phyloP scores from a whole-genome alignment of 1,140 invertebrate genomes.

The Meteorus sp. region DNA sequence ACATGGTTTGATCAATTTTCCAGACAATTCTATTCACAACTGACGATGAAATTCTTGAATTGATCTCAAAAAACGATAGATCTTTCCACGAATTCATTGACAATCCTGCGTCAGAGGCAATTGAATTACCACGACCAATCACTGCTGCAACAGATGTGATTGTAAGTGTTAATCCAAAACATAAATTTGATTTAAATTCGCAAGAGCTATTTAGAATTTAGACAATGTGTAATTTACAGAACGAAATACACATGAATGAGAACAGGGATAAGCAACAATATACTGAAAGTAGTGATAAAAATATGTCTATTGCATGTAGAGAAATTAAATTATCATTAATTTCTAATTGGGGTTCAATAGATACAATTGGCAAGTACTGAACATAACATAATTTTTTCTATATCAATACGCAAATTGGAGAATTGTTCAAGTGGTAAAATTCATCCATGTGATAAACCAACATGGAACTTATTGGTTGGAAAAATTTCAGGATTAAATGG shows the following conservation, averaged over 20 bases:
- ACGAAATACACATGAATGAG: constrained; percentile 11
- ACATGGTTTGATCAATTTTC: constrained; percentile 37
- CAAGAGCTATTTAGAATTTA: not conserved
- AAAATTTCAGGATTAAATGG: constrained; percentile 59
- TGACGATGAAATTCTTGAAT: constrained; percentile 72
- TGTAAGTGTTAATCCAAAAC: constrained; percentile 20
- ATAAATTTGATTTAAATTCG: not conserved
- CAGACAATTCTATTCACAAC: constrained; percentile 84
- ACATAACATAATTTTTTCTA: not conserved
- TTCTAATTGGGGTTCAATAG: constrained; percentile 64
- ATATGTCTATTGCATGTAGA: constrained; percentile 50
- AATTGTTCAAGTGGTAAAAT: no score
- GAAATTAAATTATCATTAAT: constrained; percentile 60
- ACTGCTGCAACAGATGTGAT: constrained; percentile 58
- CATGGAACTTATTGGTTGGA: no score
- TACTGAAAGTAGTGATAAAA: constrained; percentile 45
- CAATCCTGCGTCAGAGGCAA: constrained; percentile 35
- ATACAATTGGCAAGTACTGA: constrained; percentile 55
- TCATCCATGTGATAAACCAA: no score
- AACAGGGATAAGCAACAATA: constrained; percentile 15
- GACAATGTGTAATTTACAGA: constrained; percentile 18
- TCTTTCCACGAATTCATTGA: constrained; percentile 64
- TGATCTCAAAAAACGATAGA: constrained; percentile 71
- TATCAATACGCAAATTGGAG: no score
- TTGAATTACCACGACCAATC: constrained; percentile 60